Evolutionary conservation across 2,888 invertebrate species (phyloP).

Genomic region (Phania funesta): DNA sequence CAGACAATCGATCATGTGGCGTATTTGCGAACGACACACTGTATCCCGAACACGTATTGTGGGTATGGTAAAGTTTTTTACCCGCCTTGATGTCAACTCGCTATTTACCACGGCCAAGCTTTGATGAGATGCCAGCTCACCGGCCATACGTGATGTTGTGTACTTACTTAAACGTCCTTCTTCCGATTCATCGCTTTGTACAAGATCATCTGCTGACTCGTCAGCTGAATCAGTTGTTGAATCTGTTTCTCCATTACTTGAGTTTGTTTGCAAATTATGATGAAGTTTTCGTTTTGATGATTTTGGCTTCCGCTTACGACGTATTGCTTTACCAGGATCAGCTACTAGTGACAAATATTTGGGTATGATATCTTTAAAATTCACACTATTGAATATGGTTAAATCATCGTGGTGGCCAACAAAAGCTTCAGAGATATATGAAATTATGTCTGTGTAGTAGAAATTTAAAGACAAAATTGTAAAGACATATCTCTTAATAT

Average conservation of each 20-base stretch:
- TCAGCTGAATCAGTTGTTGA: constrained; percentile 75
- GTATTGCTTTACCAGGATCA: constrained; percentile 78
- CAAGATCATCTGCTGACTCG: constrained; percentile 71
- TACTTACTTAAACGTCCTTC: constrained; percentile 71
- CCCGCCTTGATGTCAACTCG: constrained; percentile 75
- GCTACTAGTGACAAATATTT: constrained; percentile 78
- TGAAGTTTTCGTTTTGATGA: constrained; percentile 12
- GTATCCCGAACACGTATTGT: constrained; percentile 76
- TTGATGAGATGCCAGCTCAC: constrained; percentile 74
- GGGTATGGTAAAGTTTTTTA: constrained; percentile 75
- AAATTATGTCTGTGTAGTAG: constrained; percentile 73
- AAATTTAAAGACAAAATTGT: neutral
- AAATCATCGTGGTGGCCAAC: constrained; percentile 78
- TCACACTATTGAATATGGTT: constrained; percentile 77
- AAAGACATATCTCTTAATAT: neutral
- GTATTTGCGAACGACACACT: constrained; percentile 77
- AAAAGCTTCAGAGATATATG: constrained; percentile 78
- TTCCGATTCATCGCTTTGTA: constrained; percentile 66
- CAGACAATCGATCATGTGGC: constrained; percentile 74
- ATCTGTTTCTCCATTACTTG: constrained; percentile 70
- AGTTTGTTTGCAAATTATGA: constrained; percentile 15
- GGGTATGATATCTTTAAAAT: constrained; percentile 77
- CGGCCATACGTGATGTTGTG: constrained; percentile 72
- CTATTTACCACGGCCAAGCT: constrained; percentile 75
- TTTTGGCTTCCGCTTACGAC: constrained; percentile 70